Conservation (phyloP, 2,888 invertebrate species). For the Didymodactylos carnosus region DNA sequence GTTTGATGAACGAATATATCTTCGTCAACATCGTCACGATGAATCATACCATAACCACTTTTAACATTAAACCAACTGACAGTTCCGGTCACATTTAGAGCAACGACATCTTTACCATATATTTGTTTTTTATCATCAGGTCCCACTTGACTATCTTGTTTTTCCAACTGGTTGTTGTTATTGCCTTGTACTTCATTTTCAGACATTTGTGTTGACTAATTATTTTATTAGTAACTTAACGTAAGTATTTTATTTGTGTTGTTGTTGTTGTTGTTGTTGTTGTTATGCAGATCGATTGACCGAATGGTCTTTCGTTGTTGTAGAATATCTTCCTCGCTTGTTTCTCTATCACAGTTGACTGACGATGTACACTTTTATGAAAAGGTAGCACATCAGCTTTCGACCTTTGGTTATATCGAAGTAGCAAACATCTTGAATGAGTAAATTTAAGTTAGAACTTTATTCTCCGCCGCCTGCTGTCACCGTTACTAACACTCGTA, state of each 20-base stretch:
- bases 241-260: background rate
- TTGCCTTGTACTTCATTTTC: background rate
- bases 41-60: constrained; percentile 79
- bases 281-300: too few species aligned
- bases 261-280: background rate
- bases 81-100: constrained; percentile 58
- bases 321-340: too few species aligned
- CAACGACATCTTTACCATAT: constrained; percentile 13
- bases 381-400: background rate
- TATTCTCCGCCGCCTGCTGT: too few species aligned
- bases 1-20: constrained; percentile 97
- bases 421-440: too few species aligned
- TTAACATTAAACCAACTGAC: constrained; percentile 64
- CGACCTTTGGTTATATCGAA: too few species aligned
- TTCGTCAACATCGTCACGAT: constrained; percentile 87
- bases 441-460: too few species aligned
- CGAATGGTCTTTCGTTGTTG: background rate
- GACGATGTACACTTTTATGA: background rate
- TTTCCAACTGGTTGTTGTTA: background rate
- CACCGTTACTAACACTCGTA: too few species aligned
- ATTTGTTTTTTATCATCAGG: background rate
- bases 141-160: background rate
- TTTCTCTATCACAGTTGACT: background rate
- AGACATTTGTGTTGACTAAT: background rate
- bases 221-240: background rate